Evolutionary conservation across 2,113 vertebrate genomes (phyloP), one percentile per base, ranked within the genome.

Genomic region (Brachyhypopomus gauderio): DNA sequence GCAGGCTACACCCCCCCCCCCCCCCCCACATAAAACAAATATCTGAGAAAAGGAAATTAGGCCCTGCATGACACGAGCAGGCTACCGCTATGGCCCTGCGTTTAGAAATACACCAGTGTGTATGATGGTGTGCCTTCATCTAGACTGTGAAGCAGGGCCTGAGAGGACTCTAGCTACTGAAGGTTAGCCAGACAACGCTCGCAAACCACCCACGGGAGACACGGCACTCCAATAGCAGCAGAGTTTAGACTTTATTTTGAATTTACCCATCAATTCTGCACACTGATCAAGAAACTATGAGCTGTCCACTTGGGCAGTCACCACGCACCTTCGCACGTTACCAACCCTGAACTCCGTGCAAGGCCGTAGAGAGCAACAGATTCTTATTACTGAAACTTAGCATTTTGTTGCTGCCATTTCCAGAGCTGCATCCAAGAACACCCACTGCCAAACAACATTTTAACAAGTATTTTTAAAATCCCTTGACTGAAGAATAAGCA

Each of bases 381-480:
- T 64, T 30, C 23, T 64, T 8, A 22, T 27, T 27, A 27, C 9
- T 64, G 62, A 27, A 64, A 64, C 4, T 22, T 5, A 25, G 16
- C 22, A 27, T 72, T 48, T 71, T 4, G 7, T 41, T 36, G 38
- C 66, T 41, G 34, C 17, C 66, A 75, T 59, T 41, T 75, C 73
- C 30, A 23, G 56, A 75, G 19, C 22, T 12, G 34, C 58, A 62
- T n/a, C n/a, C 14, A 34, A 75, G 56, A 75, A 22, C 58, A 62
- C 41, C n/a, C 30, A 62, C 2, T 60, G n/a, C n/a, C n/a, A 59
- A 36, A 75, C 72, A 75, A 5, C 27, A 30, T n/a, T 22, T n/a
- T 60, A 75, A 75, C 58, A 75, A 30, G 30, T 36, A 75, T 23
- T 14, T 38, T n/a, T 11, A 41, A 70, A 62, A 36, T 75, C 27